phyloP scores from a whole-genome alignment of 2,888 invertebrate species.

The Stramonita haemastoma region DNA sequence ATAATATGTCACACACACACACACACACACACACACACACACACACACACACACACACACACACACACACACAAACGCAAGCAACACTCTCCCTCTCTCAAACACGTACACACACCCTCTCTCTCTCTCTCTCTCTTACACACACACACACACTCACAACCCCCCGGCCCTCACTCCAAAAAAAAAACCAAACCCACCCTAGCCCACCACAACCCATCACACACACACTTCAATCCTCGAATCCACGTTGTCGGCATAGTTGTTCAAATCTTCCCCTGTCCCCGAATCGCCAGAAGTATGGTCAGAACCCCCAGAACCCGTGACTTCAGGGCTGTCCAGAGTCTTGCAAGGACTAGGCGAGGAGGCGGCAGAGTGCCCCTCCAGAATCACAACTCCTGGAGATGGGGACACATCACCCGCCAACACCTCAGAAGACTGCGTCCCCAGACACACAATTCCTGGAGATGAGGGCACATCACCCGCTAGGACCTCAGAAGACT shows the following conservation, averaged over 20 bases:
- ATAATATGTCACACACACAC: too few relatives aligned
- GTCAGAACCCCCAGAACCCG: conserved; percentile 3
- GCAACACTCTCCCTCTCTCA: not conserved
- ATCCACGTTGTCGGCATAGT: not conserved
- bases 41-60: conserved; percentile 1
- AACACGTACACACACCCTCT: not conserved
- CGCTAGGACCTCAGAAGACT: not conserved
- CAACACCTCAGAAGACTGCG: too few relatives aligned
- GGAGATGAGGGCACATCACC: not conserved
- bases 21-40: not conserved
- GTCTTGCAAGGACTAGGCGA: not conserved
- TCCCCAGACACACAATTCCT: not conserved
- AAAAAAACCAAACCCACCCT: not conserved
- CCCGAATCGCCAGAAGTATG: conserved; percentile 36
- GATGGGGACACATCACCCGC: not conserved
- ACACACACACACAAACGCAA: conserved; percentile 13
- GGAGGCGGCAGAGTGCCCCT: not conserved
- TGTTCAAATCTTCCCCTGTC: conserved; percentile 33
- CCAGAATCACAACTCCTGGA: not conserved
- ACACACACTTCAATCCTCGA: conserved; percentile 7
- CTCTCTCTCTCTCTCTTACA: not conserved
- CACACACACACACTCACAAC: not conserved
- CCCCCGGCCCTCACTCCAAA: not conserved
- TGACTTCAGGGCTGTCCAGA: conserved; percentile 6
- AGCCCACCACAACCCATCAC: not conserved